Evolutionary conservation across 1,140 invertebrate genomes (phyloP), one percentile per base, ranked within the genome.

Genomic region (Acromyrmex echinatior): DNA sequence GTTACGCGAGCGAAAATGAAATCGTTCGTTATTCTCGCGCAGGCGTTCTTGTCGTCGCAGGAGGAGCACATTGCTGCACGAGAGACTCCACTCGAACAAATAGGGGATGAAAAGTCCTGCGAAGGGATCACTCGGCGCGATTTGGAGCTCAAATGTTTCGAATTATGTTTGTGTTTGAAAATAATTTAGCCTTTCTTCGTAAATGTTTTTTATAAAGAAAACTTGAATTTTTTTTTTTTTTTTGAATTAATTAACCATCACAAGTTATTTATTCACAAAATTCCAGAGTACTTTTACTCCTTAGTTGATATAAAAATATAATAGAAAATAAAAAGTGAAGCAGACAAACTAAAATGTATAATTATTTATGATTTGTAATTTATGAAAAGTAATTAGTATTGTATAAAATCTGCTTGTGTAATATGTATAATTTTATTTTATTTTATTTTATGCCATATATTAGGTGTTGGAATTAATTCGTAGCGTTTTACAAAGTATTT

Each of bases 11-110:
- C 85, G 86, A 91, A 89, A 92, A 92, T 78, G 90, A 94, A 93
- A 92, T 92, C 93, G 93, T 88, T 94, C 93, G 93, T 94, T 94
- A 94, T 94, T 94, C 91, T 92, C 89, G 92, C 93, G 93, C 93
- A 94, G 76, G 89, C 93, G 93, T 90, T 16, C 25, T 73, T 62
- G 21, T 16, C 65, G 60, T 60, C 63, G 77, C 71, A 49, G 49
- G n/a, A 68, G 49, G 4, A 28, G 51, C 68, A 86, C 68, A 74
- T 79, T 70, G 66, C 63, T 76, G 25, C 31, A 10, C 68, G 14
- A 87, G 77, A 65, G 73, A 63, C 53, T 79, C 53, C 62, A 28
- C 51, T 39, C 21, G 56, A 68, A 9, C 16, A 51, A 39, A 14
- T 25, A 31, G 1, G 53, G 45, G 12, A 63, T 78, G 65, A 35